A percentile compares a stretch with the other conserved stretches of the same genome.
Conservation (phyloP, 2,113 vertebrate genomes). For the Clupea harengus region DNA sequence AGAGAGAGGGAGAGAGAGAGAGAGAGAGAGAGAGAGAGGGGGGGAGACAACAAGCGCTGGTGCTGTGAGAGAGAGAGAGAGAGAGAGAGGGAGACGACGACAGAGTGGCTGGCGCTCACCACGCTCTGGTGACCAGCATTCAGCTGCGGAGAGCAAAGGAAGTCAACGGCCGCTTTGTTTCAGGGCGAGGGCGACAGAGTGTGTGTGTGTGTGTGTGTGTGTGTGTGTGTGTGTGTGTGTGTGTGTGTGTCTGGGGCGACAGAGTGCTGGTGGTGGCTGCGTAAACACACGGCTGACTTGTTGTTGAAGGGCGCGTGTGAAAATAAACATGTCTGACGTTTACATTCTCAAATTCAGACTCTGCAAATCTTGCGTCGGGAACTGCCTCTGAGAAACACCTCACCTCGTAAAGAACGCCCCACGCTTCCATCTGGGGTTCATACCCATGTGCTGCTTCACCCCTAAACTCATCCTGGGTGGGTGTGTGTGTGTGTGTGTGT, state of each 20-base stretch:
- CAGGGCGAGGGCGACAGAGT: background rate
- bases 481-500: no score
- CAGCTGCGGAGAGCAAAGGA: background rate
- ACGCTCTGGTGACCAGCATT: background rate
- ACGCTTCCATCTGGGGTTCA: no score
- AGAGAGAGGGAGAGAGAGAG: no score
- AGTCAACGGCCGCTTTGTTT: background rate
- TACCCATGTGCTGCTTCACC: no score
- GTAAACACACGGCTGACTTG: constrained; percentile 15
- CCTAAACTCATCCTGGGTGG: no score
- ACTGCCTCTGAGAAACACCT: background rate
- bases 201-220: no score
- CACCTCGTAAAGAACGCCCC: background rate
- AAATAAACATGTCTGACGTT: background rate
- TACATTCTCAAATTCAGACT: background rate
- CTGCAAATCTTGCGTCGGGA: background rate
- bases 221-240: no score
- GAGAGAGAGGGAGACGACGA: no score
- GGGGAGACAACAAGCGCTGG: no score
- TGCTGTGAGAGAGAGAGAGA: no score
- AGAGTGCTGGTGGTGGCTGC: background rate
- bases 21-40: no score
- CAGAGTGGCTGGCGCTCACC: no score
- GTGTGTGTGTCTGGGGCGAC: background rate
- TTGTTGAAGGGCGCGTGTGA: background rate